Percentiles rank a stretch among this genome's conserved stretches.
These are phyloP conservation scores for Calephelis perditalis DNA, from an alignment of 2,888 invertebrate genomes.

Conservation along the genomic window DNA sequence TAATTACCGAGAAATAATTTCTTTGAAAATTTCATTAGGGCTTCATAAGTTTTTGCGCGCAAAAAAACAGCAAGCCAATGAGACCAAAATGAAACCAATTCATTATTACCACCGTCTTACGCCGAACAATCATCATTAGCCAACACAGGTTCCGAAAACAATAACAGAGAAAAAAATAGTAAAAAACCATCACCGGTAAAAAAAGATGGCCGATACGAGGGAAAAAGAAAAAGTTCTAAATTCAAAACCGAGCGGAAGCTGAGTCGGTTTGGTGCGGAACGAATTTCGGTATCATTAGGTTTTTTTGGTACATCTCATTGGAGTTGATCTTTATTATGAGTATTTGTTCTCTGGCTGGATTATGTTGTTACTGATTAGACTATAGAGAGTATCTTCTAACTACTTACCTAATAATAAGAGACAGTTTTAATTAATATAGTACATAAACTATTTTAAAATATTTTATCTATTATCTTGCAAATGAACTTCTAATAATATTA, in stretches of 20 bases:
- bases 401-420: too few species aligned
- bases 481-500: too few species aligned
- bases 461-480: too few species aligned
- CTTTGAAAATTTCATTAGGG: slow-evolving; percentile 32
- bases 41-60: slow-evolving; percentile 29
- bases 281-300: slow-evolving; percentile 66
- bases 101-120: slow-evolving; percentile 49
- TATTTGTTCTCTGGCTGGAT: slow-evolving; percentile 46
- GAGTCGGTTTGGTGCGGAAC: slow-evolving; percentile 52
- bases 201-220: slow-evolving; percentile 35
- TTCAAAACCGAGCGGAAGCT: slow-evolving; percentile 72
- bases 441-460: too few species aligned
- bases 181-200: slow-evolving; percentile 25
- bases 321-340: slow-evolving; percentile 40
- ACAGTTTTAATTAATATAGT: too few species aligned
- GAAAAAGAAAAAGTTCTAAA: slow-evolving; percentile 53
- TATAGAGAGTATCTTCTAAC: too few species aligned
- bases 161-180: slow-evolving; percentile 36
- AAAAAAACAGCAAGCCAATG: slow-evolving; percentile 30
- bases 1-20: slow-evolving; percentile 23
- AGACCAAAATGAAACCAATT: slow-evolving; percentile 39
- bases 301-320: slow-evolving; percentile 49
- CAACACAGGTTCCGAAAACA: slow-evolving; percentile 51
- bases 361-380: slow-evolving; percentile 23
- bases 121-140: slow-evolving; percentile 52